Percentiles rank a stretch among this genome's conserved stretches.
Conservation (phyloP, 1,140 invertebrate genomes). For the Leptestheria dahalacensis region DNA sequence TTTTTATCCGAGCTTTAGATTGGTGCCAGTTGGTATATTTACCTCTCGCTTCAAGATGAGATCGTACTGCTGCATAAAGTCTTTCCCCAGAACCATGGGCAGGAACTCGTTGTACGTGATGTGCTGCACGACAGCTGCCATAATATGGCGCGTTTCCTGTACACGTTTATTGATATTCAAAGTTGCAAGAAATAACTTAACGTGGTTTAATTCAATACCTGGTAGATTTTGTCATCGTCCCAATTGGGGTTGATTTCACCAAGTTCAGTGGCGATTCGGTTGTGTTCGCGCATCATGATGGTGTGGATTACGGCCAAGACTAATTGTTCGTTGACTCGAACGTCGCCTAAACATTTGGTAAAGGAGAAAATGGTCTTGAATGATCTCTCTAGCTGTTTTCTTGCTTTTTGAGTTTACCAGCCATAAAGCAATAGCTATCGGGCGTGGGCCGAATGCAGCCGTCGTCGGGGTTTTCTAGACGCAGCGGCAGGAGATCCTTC, state of each 20-base stretch:
- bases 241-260: constrained; percentile 35
- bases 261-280: constrained; percentile 32
- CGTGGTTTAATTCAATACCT: too few relatives aligned
- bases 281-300: constrained; percentile 35
- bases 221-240: constrained; percentile 39
- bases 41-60: constrained; percentile 22
- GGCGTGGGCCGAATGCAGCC: constrained; percentile 33
- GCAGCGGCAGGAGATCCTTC: constrained; percentile 36
- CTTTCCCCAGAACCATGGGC: constrained; percentile 37
- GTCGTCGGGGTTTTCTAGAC: constrained; percentile 34
- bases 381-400: constrained; percentile 15
- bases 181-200: too few relatives aligned
- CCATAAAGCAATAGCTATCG: constrained; percentile 38
- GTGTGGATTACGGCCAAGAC: constrained; percentile 32
- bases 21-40: constrained; percentile 22
- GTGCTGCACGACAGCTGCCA: constrained; percentile 37
- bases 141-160: constrained; percentile 36
- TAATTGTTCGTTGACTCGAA: constrained; percentile 40
- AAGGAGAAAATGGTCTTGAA: neutral
- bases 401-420: constrained; percentile 25
- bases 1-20: too few relatives aligned
- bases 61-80: constrained; percentile 29
- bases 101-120: constrained; percentile 41
- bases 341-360: constrained; percentile 27
- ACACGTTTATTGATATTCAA: constrained; percentile 13